phyloP scores from a whole-genome alignment of 2,113 vertebrate species.

The Muntiacus reevesi region DNA sequence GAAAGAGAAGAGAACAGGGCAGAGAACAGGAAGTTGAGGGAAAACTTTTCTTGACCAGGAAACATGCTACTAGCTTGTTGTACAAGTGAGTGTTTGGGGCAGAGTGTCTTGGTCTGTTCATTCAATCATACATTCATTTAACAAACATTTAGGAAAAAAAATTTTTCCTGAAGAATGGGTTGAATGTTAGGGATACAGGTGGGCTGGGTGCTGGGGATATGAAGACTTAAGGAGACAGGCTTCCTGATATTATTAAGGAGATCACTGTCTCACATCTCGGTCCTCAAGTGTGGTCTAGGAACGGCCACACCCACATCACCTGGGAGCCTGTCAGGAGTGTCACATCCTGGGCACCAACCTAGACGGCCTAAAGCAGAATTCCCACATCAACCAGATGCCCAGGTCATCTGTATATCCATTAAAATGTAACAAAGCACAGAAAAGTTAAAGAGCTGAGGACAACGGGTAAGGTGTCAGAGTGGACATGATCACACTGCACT shows the following conservation, averaged over 20 bases:
- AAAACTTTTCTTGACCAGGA: neutral
- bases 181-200: neutral
- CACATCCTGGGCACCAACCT: neutral
- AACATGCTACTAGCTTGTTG: neutral
- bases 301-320: neutral
- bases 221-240: neutral
- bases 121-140: neutral
- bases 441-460: neutral
- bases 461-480: neutral
- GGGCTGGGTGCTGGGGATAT: neutral
- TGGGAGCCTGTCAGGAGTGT: neutral
- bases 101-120: neutral
- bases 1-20: conserved; percentile 4
- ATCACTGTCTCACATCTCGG: neutral
- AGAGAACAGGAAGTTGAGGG: neutral
- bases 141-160: neutral
- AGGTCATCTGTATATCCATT: neutral
- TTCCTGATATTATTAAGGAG: neutral
- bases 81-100: neutral
- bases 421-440: neutral
- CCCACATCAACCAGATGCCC: neutral
- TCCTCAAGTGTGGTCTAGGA: neutral
- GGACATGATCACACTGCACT: neutral
- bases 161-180: neutral
- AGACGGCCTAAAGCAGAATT: neutral